Evolutionary conservation across 30 jellyfish, hydroid and myxozoan genomes (phyloP), one percentile per base, ranked within the genome.

Genomic region (Aurelia coerulea): DNA sequence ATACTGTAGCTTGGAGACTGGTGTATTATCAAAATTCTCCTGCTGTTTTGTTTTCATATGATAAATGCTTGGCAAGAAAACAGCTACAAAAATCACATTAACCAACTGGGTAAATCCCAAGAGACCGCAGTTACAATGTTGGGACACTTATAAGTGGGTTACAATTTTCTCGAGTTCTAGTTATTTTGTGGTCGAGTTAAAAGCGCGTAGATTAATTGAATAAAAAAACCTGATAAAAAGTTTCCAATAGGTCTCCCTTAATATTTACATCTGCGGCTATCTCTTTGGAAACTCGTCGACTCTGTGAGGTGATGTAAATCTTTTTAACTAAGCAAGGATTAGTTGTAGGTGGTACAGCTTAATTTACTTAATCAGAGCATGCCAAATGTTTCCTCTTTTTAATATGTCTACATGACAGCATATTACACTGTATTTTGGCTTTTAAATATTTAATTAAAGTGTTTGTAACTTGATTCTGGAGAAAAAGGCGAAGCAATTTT

Each of bases 111-210:
- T 17, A 60, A 84, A 73, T 84, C 87, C 75, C 33, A 23, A 52
- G 29, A 29, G 37, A 49, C 87, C 93, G 84, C 93, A 84, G 93
- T 84, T 73, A 62, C 84, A 52, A 73, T 72, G 84, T 70, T 65
- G 68, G 87, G 82, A 66, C 68, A 77, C 46, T 51, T 62, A 84
- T 84, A 84, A 84, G 93, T 84, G 93, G 93, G 87, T 84, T 84
- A 73, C 84, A 52, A 51, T 18, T 84, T 84, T 84, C 93, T 65
- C 54, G 70, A 72, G 83, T 73, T 84, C 84, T 62, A 62, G 87
- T 84, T 84, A 77, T 73, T 39, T 84, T 84, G 93, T 54, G 93
- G 93, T 84, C 66, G 19, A 87, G 34, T 51, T 41, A 46, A 84
- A 84, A 73, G 76, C 78, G 71, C 84, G 75, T 56, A 29, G 93